Percentiles rank a stretch among this genome's conserved stretches.
These are phyloP conservation scores for Labrus mixtus DNA, from an alignment of 2,113 vertebrate genomes.

Conservation along the genomic window DNA sequence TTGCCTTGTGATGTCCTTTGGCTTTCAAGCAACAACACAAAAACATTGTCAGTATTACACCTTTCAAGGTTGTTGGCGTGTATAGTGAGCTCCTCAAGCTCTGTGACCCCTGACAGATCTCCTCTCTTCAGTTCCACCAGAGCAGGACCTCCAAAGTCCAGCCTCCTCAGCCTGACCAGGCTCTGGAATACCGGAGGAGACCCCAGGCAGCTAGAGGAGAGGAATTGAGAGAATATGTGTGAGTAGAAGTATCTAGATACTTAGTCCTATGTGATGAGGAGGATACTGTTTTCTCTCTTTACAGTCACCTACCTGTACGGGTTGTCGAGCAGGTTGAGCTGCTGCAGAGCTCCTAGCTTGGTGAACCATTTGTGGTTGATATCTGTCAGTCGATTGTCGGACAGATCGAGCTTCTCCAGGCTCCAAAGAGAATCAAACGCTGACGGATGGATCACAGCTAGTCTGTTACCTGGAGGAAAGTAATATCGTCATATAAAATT, in stretches of 20 bases:
- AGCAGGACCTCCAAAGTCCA: conserved; percentile 60
- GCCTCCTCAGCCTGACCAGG: conserved; percentile 44
- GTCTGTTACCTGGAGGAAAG: conserved; percentile 53
- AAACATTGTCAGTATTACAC: not conserved
- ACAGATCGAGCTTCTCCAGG: conserved; percentile 67
- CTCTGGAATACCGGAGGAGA: conserved; percentile 22
- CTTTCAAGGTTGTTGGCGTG: conserved; percentile 60
- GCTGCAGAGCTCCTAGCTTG: conserved; percentile 45
- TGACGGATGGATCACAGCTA: conserved; percentile 38
- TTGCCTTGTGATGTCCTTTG: too few species aligned
- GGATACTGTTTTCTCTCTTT: not conserved
- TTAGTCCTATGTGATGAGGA: too few species aligned
- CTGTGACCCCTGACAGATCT: conserved; percentile 60
- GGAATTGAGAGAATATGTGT: not conserved
- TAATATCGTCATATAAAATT: not conserved
- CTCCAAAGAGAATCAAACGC: conserved; percentile 61
- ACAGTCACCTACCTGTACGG: conserved; percentile 57
- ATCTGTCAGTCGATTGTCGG: conserved; percentile 59
- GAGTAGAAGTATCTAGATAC: too few species aligned
- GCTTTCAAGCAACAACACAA: not conserved
- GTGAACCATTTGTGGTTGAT: conserved; percentile 60
- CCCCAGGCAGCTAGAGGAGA: conserved; percentile 45
- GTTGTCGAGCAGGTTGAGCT: conserved; percentile 70
- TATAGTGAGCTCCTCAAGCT: conserved; percentile 65
- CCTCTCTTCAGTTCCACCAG: conserved; percentile 50